These are phyloP conservation scores for Pogonognathellus flavescens DNA, from an alignment of 1,140 invertebrate species.

Conservation along the genomic window DNA sequence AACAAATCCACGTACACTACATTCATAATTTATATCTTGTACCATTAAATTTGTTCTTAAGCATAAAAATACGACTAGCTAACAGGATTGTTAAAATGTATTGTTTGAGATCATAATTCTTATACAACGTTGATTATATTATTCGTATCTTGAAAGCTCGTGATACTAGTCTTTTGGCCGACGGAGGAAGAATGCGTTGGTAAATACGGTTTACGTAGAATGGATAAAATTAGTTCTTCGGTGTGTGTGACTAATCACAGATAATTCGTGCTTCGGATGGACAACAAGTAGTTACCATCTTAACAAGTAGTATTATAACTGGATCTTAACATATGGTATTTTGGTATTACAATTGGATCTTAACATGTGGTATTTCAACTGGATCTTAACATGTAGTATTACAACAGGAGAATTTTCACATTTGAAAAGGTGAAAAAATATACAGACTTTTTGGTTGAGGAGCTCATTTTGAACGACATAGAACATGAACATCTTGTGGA, in stretches of 20 bases:
- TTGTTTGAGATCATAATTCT: constrained; percentile 36
- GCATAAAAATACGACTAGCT: constrained; percentile 45
- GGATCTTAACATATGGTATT: too few species aligned
- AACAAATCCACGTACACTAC: background rate
- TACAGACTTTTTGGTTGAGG: background rate
- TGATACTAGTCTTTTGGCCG: constrained; percentile 36
- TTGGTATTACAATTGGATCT: too few species aligned
- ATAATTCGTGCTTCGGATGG: too few species aligned
- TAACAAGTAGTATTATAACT: too few species aligned
- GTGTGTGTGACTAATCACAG: too few species aligned
- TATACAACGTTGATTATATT: background rate
- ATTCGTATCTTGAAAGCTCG: constrained; percentile 10
- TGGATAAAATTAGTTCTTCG: too few species aligned
- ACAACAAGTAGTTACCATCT: too few species aligned
- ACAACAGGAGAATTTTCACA: too few species aligned
- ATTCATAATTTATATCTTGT: background rate
- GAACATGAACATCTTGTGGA: constrained; percentile 9
- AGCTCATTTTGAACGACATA: background rate
- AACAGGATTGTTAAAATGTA: constrained; percentile 22
- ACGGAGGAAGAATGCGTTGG: constrained; percentile 21
- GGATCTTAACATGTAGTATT: too few species aligned
- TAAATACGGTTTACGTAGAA: background rate
- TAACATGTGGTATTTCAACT: too few species aligned
- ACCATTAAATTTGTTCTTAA: background rate
- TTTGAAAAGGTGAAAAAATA: too few species aligned